phyloP scores from a whole-genome alignment of 2,797 vertebrate genomes.

The Hoplostethus mediterraneus region DNA sequence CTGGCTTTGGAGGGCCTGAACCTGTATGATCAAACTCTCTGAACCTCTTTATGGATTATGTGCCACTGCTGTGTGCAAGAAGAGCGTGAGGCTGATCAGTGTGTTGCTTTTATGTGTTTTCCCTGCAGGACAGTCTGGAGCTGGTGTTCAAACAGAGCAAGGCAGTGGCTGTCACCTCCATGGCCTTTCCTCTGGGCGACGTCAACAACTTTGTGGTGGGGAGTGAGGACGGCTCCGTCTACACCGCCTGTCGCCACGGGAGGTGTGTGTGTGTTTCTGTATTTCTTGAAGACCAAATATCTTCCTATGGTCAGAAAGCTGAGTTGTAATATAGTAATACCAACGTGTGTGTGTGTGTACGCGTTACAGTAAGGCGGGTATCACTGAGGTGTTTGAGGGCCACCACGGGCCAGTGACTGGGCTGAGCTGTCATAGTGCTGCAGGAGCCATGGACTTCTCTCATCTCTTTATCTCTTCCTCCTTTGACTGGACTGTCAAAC shows the following conservation, averaged over 20 bases:
- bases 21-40: neutral
- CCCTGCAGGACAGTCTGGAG: conserved; percentile 95
- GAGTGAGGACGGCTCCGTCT: conserved; percentile 98
- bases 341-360: conserved; percentile 26
- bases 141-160: conserved; percentile 98
- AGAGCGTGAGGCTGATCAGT: conserved; percentile 19
- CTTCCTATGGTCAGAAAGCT: neutral
- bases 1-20: too few relatives aligned
- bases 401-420: conserved; percentile 99
- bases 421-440: conserved; percentile 95
- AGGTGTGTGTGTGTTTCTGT: conserved; percentile 87
- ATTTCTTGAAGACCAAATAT: neutral
- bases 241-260: conserved; percentile 98
- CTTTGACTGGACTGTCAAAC: conserved; percentile 99
- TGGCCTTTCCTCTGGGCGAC: conserved; percentile 97
- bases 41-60: neutral
- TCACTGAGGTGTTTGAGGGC: conserved; percentile 99
- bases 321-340: too few relatives aligned
- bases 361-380: conserved; percentile 95
- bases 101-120: conserved; percentile 11
- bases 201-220: conserved; percentile 99
- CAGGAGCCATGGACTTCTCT: conserved; percentile 96
- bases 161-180: conserved; percentile 97
- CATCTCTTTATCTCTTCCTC: conserved; percentile 98
- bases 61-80: neutral